Evolutionary conservation across 2,113 vertebrate genomes (phyloP).

Genomic region (Paramisgurnus dabryanus): DNA sequence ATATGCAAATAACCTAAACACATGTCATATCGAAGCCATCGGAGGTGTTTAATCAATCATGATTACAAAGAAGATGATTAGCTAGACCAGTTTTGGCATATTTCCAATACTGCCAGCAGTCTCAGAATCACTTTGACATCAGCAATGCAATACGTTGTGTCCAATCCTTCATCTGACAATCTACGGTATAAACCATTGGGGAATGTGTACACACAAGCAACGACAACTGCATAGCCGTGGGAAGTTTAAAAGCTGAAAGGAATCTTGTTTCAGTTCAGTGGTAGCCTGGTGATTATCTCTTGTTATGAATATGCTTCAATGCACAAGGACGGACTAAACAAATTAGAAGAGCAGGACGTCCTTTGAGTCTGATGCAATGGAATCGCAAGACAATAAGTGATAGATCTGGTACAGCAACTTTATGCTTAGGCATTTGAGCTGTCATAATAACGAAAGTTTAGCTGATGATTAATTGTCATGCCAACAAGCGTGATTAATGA

Average conservation of each 20-base stretch:
- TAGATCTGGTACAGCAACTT: too few relatives aligned
- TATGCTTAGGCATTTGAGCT: too few relatives aligned
- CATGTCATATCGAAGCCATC: constrained; percentile 23
- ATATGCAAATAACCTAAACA: not conserved
- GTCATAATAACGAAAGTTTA: too few relatives aligned
- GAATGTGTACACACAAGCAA: not conserved
- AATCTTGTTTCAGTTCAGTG: not conserved
- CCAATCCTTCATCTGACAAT: constrained; percentile 4
- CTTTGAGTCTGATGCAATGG: not conserved
- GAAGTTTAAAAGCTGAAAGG: not conserved
- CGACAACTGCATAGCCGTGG: not conserved
- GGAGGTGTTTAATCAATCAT: constrained; percentile 30
- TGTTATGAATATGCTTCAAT: too few relatives aligned
- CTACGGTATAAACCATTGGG: not conserved
- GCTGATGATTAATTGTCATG: too few relatives aligned
- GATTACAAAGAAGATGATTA: constrained; percentile 27
- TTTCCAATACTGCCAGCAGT: constrained; percentile 8
- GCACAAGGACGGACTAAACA: too few relatives aligned
- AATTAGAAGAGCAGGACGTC: not conserved
- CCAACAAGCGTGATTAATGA: too few relatives aligned
- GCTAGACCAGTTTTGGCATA: constrained; percentile 16
- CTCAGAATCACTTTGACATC: not conserved
- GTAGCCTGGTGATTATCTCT: not conserved
- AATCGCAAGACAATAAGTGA: constrained; percentile 6
- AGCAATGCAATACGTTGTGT: not conserved